Percentiles rank a stretch among this genome's conserved stretches.
Evolutionary conservation across 2,797 vertebrate genomes (phyloP).

Genomic region (Manis javanica): DNA sequence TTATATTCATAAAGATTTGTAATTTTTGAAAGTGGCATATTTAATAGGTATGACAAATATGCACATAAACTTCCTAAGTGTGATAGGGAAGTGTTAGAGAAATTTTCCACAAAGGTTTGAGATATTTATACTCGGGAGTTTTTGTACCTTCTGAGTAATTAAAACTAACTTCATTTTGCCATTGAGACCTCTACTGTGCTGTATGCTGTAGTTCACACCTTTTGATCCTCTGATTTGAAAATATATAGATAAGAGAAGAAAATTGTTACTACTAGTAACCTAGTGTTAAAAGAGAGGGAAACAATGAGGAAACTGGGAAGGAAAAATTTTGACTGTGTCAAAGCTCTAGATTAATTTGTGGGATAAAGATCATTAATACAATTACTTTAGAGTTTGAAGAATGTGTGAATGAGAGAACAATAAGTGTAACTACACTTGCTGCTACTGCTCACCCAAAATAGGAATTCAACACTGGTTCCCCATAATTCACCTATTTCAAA

Average conservation of each 20-base stretch:
- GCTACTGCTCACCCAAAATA: background rate
- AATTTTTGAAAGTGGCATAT: slow-evolving; percentile 75
- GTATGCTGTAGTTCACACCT: background rate
- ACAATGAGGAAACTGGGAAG: background rate
- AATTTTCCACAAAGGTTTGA: background rate
- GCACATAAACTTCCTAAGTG: slow-evolving; percentile 69
- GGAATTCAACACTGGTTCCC: background rate
- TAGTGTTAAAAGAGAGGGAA: background rate
- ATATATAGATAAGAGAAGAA: background rate
- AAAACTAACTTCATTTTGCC: background rate
- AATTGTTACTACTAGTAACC: background rate
- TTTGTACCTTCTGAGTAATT: background rate
- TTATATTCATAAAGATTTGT: slow-evolving; percentile 62
- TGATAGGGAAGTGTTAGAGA: slow-evolving; percentile 8
- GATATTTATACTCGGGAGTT: background rate
- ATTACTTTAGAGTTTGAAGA: slow-evolving; percentile 26
- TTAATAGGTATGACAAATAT: slow-evolving; percentile 73
- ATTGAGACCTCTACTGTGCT: background rate
- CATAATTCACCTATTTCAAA: background rate
- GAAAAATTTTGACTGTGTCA: background rate
- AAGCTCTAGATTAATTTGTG: slow-evolving; percentile 5
- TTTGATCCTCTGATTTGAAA: slow-evolving; percentile 1
- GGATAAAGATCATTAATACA: background rate
- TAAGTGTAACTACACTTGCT: background rate
- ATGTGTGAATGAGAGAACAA: slow-evolving; percentile 10